Base-by-base conservation (phyloP, 2,797 vertebrate genomes). In the Enteromius paludinosus region DNA sequence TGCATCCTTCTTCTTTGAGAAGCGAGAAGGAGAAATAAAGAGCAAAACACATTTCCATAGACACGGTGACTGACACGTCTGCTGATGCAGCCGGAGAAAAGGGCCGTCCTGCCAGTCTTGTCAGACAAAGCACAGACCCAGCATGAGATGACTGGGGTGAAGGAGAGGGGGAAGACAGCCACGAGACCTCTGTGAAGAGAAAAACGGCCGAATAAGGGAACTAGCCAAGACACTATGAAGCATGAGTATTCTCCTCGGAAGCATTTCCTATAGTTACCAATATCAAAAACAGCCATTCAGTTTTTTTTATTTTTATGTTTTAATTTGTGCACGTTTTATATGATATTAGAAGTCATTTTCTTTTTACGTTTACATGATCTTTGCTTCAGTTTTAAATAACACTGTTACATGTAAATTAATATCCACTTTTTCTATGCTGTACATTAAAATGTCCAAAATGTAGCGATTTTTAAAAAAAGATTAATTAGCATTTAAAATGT, bases 21-120 rank as follows among this genome's bases (percentile, higher is more conserved):
- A 66, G 11, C 4, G 3, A 49, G 61, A 23, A 77, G 20, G 12
- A 69, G 66, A 78, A 77, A 72, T 70, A 45, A 56, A 70, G 47
- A 72, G 49, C 7, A 17, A 78, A 82, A 43, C n/a, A 28, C 45
- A 82, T 85, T 81, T 71, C n/a, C 56, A 56, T 70, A 59, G 79
- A 62, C 45, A 45, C 47, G 18, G 18, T 72, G 65, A 81, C 79
- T 72, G 74, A 78, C 84, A 70, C 35, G 84, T 59, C 59, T 78
- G 84, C 84, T 85, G 79, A 78, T 78, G 74, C 74, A 35, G 74
- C 74, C 10, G 38, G 68, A 65, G 45, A 76, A 12, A 56, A 54
- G 35, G 66, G 83, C n/a, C 11, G 0, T 54, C 68, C 68, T 56
- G 76, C 20, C 71, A 68, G 71, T 65, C 84, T 78, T 72, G 35